These are phyloP conservation scores for Andrena haemorrhoa DNA, from an alignment of 2,888 invertebrate species.

Conservation along the genomic window DNA sequence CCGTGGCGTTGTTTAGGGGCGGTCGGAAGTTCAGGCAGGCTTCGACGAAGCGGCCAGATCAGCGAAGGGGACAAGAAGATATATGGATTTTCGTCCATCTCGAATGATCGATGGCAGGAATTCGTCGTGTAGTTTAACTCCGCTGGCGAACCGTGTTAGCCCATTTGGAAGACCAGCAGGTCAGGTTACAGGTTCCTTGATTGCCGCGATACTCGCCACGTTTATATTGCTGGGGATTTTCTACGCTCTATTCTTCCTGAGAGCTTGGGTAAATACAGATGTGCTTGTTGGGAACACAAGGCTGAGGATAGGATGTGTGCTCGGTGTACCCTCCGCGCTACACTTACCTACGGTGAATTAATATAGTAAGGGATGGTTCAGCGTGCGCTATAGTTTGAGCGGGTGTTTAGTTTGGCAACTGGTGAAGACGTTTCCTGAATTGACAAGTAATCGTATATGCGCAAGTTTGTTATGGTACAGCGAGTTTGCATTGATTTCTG, in stretches of 20 bases:
- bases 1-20: conserved; percentile 29
- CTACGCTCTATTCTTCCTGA: neutral
- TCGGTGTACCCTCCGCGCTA: neutral
- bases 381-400: neutral
- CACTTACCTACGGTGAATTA: neutral
- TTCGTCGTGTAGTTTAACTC: neutral
- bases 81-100: neutral
- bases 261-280: neutral
- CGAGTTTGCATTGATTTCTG: conserved; percentile 1
- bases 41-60: conserved; percentile 1
- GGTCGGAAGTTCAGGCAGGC: neutral
- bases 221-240: neutral
- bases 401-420: conserved; percentile 1
- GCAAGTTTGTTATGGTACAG: conserved; percentile 1
- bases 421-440: neutral
- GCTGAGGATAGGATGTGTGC: neutral
- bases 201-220: neutral
- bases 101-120: neutral
- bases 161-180: too few species aligned
- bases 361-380: neutral
- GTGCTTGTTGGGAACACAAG: neutral
- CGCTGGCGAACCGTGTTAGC: too few species aligned
- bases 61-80: neutral
- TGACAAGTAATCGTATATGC: neutral
- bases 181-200: too few species aligned